A percentile compares a stretch with the other conserved stretches of the same genome.
Conservation (phyloP, 2,888 invertebrate species). For the Drosophila putrida region DNA sequence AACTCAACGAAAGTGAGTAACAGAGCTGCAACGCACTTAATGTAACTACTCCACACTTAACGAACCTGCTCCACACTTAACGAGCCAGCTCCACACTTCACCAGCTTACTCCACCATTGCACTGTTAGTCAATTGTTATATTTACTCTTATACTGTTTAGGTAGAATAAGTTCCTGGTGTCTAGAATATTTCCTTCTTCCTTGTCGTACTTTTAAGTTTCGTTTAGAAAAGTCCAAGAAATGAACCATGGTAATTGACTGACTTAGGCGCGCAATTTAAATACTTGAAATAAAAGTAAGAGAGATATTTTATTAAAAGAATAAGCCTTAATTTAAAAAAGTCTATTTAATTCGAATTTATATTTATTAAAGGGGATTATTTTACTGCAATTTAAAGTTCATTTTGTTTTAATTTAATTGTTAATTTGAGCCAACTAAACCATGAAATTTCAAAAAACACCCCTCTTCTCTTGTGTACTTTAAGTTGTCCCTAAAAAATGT, state of each 20-base stretch:
- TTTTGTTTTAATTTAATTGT: no score
- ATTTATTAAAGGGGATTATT: no score
- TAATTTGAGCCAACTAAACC: no score
- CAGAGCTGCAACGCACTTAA: not conserved
- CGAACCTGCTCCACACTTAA: conserved; percentile 17
- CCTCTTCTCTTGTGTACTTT: not conserved
- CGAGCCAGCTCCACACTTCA: not conserved
- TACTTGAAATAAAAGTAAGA: no score
- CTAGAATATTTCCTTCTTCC: not conserved
- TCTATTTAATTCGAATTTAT: no score
- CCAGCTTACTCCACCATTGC: not conserved
- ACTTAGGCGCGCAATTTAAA: no score
- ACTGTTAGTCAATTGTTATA: conserved; percentile 28
- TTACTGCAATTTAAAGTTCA: no score
- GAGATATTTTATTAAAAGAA: no score
- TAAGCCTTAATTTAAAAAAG: no score
- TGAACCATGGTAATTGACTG: no score
- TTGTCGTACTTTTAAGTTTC: not conserved
- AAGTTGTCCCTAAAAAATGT: conserved; percentile 8
- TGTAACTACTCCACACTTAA: not conserved
- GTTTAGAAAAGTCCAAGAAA: conserved; percentile 2
- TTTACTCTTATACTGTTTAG: not conserved
- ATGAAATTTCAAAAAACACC: not conserved
- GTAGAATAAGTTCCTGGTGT: conserved; percentile 26
- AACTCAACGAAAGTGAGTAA: not conserved